Conservation (phyloP, 2,113 vertebrate species). For the Sinosuthora webbiana region DNA sequence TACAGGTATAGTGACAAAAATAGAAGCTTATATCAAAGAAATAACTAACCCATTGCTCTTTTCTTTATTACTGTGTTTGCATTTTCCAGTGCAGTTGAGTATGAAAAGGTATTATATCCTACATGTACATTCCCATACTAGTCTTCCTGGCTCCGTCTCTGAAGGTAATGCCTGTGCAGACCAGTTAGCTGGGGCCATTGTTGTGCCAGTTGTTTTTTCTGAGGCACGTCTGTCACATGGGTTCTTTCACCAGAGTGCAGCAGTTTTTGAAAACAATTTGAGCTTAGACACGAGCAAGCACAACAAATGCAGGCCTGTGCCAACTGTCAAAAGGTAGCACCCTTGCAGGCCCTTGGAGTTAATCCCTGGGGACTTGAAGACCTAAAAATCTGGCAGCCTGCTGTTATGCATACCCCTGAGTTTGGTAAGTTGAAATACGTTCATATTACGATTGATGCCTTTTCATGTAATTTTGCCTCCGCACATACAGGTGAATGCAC, state of each 20-base stretch:
- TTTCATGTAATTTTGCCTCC: background rate
- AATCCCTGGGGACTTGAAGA: background rate
- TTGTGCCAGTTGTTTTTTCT: background rate
- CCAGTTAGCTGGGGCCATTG: background rate
- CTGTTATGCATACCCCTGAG: background rate
- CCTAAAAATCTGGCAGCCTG: background rate
- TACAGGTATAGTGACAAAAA: background rate
- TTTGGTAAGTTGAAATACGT: background rate
- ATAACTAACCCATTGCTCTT: background rate
- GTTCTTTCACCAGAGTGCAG: background rate
- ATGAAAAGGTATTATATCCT: background rate
- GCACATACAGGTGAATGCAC: background rate
- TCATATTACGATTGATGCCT: background rate
- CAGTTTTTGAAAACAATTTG: background rate
- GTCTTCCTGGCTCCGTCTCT: background rate
- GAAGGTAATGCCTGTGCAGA: background rate
- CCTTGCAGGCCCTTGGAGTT: background rate
- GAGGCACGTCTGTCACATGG: background rate
- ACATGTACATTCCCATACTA: no score
- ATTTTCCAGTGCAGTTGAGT: background rate
- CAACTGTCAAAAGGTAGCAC: no score
- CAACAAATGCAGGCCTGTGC: background rate
- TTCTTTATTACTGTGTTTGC: background rate
- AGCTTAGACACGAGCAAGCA: background rate
- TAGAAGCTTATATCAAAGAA: background rate